Evolutionary conservation across 2,888 invertebrate genomes (phyloP).

Genomic region (Polydesmus complanatus): DNA sequence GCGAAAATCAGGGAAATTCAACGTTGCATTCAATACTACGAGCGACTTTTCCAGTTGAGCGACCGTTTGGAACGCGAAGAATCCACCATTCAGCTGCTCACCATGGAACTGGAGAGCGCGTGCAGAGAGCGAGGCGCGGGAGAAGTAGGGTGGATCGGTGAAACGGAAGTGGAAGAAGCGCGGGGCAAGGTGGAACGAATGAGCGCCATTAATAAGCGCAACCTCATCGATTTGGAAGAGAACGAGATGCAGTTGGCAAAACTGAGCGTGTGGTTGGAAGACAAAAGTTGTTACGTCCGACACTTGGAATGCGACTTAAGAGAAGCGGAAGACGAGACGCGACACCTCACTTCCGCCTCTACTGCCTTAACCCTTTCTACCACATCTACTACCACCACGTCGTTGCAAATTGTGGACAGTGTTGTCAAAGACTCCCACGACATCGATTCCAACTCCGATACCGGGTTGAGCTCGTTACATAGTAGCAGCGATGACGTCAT

Average conservation of each 20-base stretch:
- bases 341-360: slow-evolving; percentile 13
- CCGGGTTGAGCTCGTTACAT: slow-evolving; percentile 38
- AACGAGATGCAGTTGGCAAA: slow-evolving; percentile 27
- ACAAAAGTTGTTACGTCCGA: slow-evolving; percentile 24
- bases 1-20: slow-evolving; percentile 41
- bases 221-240: slow-evolving; percentile 25
- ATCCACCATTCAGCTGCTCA: slow-evolving; percentile 52
- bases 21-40: slow-evolving; percentile 55
- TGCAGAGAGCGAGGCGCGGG: neutral
- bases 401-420: neutral
- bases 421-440: slow-evolving; percentile 21
- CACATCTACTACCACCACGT: slow-evolving; percentile 3
- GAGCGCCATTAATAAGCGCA: slow-evolving; percentile 22
- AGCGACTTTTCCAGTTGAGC: slow-evolving; percentile 56
- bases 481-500: slow-evolving; percentile 34
- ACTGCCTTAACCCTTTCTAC: neutral
- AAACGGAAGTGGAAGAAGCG: slow-evolving; percentile 23
- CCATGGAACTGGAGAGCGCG: slow-evolving; percentile 30
- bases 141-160: neutral
- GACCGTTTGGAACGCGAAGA: slow-evolving; percentile 58
- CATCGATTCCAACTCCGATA: slow-evolving; percentile 38
- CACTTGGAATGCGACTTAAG: slow-evolving; percentile 26
- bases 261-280: slow-evolving; percentile 25
- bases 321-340: slow-evolving; percentile 23
- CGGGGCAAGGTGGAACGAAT: slow-evolving; percentile 25